A percentile compares a stretch with the other conserved stretches of the same genome.
Conservation (phyloP, 2,113 vertebrate genomes). For the Tenebrosternarchus preto region DNA sequence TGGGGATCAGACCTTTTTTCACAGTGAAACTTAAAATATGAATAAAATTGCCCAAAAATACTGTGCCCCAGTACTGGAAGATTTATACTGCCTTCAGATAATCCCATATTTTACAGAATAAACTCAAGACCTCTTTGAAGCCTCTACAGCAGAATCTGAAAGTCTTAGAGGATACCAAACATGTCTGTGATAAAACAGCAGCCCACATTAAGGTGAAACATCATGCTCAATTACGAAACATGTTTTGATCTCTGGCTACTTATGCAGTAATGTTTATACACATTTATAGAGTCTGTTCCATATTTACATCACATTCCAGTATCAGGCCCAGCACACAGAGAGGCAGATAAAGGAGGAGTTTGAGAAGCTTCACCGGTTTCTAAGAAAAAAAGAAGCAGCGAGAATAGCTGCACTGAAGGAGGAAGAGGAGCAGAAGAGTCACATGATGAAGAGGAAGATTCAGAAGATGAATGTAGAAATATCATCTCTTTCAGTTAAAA, state of each 20-base stretch:
- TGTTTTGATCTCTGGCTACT: too few species aligned
- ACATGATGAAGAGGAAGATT: conserved; percentile 28
- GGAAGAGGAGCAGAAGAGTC: conserved; percentile 16
- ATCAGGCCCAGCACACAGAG: too few species aligned
- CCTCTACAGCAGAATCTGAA: conserved; percentile 36
- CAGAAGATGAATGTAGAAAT: conserved; percentile 10
- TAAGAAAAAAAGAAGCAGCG: conserved; percentile 14
- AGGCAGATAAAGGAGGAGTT: too few species aligned
- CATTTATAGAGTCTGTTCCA: too few species aligned
- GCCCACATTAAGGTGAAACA: conserved; percentile 28
- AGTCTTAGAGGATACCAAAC: background rate
- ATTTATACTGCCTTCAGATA: background rate
- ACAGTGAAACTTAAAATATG: too few species aligned
- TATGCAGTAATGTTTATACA: too few species aligned
- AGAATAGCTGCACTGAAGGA: conserved; percentile 25
- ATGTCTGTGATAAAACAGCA: too few species aligned
- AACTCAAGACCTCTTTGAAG: conserved; percentile 7
- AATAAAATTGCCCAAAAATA: too few species aligned
- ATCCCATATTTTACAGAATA: conserved; percentile 8
- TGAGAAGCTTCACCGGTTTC: conserved; percentile 8
- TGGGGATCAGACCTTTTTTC: too few species aligned
- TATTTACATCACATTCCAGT: too few species aligned
- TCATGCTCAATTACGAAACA: background rate
- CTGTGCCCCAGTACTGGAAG: background rate
- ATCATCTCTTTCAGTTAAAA: conserved; percentile 7